These are phyloP conservation scores for Bradynema listronoti DNA, from an alignment of 1,140 invertebrate genomes.

Conservation along the genomic window DNA sequence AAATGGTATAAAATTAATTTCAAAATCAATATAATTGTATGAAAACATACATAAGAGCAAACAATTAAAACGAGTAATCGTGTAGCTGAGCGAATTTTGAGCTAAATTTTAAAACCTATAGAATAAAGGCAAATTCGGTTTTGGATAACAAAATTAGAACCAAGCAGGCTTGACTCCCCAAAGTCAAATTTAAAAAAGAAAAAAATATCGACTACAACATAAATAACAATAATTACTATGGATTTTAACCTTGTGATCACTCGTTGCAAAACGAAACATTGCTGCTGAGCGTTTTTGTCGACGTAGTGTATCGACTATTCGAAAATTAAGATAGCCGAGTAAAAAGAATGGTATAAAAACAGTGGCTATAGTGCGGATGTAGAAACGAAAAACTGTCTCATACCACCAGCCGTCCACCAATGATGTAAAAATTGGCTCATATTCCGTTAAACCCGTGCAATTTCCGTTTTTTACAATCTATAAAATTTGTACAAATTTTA, in stretches of 20 bases:
- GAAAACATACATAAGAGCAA: slow-evolving; percentile 35
- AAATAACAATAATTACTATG: neutral
- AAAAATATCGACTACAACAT: slow-evolving; percentile 3
- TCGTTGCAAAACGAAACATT: slow-evolving; percentile 42
- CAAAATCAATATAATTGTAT: neutral
- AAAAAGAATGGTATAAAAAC: slow-evolving; percentile 46
- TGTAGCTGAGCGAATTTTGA: slow-evolving; percentile 43
- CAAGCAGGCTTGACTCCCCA: neutral
- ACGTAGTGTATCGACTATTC: slow-evolving; percentile 35
- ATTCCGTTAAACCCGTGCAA: slow-evolving; percentile 40
- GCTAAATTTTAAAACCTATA: too few relatives aligned
- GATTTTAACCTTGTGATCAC: slow-evolving; percentile 37
- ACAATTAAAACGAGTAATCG: slow-evolving; percentile 41
- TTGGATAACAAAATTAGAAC: too few relatives aligned
- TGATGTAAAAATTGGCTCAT: slow-evolving; percentile 22
- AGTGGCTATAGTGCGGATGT: slow-evolving; percentile 38
- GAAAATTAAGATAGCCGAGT: slow-evolving; percentile 40
- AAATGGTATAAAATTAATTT: neutral
- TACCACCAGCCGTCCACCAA: slow-evolving; percentile 35
- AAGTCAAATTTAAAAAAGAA: slow-evolving; percentile 15
- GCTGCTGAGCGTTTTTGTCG: slow-evolving; percentile 42
- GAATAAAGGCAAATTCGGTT: neutral
- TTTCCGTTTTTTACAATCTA: slow-evolving; percentile 42
- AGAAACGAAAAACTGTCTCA: slow-evolving; percentile 43
- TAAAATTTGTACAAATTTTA: too few relatives aligned